phyloP scores from a whole-genome alignment of 2,113 vertebrate genomes.

The Columba janthina region DNA sequence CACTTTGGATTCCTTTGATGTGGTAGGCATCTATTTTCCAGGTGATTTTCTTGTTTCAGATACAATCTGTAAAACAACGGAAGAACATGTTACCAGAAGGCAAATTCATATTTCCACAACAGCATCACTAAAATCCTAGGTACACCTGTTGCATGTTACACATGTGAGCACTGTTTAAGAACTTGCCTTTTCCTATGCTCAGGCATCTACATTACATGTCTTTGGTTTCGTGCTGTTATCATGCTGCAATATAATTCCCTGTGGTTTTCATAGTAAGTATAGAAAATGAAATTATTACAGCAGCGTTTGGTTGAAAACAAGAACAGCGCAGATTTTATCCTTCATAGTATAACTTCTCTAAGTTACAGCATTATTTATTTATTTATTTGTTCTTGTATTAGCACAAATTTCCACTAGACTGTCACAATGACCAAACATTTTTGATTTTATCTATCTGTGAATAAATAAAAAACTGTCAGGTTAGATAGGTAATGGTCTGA shows the following conservation, averaged over 20 bases:
- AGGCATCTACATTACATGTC: background rate
- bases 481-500: background rate
- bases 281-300: background rate
- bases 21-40: background rate
- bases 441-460: background rate
- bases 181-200: background rate
- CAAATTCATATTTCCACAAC: background rate
- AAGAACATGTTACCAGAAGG: background rate
- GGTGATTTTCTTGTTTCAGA: background rate
- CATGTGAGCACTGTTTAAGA: background rate
- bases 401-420: background rate
- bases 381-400: background rate
- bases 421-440: background rate
- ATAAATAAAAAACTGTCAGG: background rate
- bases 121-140: background rate
- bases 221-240: background rate
- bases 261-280: background rate
- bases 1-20: background rate
- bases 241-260: background rate
- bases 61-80: background rate
- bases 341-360: background rate
- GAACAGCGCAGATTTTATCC: background rate
- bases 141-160: fast-evolving
- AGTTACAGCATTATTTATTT: background rate
- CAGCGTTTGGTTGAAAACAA: background rate